A percentile compares a stretch with the other conserved stretches of the same genome.
Conservation (phyloP, 2,113 vertebrate genomes). For the Bufo bufo region DNA sequence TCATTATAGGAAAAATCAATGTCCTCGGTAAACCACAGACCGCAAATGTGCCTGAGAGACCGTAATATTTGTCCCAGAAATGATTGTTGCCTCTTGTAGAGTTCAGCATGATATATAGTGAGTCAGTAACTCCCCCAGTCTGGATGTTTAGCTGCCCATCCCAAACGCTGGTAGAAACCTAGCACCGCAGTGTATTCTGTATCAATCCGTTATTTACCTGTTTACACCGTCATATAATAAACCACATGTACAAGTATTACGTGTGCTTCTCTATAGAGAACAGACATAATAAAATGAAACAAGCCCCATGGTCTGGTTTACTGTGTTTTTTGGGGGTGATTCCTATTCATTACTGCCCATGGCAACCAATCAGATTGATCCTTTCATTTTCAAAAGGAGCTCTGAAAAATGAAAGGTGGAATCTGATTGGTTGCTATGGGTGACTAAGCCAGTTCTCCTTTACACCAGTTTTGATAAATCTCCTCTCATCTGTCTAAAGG, state of each 20-base stretch:
- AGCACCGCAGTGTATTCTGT: neutral
- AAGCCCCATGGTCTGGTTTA: neutral
- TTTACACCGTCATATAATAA: neutral
- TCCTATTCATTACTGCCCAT: neutral
- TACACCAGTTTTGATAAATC: too few species aligned
- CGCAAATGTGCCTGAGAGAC: conserved; percentile 41
- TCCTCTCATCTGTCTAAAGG: too few species aligned
- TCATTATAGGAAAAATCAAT: conserved; percentile 50
- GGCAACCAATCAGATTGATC: too few species aligned
- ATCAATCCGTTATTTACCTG: neutral
- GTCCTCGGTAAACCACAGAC: conserved; percentile 44
- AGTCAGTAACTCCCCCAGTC: neutral
- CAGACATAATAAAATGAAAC: neutral
- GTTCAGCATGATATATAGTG: conserved; percentile 2
- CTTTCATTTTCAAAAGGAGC: too few species aligned
- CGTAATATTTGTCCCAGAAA: conserved; percentile 41
- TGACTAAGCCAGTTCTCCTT: too few species aligned
- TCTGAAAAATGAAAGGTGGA: too few species aligned
- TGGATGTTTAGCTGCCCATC: neutral
- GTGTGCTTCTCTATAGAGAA: neutral
- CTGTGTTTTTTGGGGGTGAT: neutral
- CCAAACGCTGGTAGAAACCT: neutral
- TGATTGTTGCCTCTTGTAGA: conserved; percentile 25
- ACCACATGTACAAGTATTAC: neutral
- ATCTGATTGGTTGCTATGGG: too few species aligned